Evolutionary conservation across 2,797 vertebrate genomes (phyloP).

Genomic region (Acanthiza pusilla): DNA sequence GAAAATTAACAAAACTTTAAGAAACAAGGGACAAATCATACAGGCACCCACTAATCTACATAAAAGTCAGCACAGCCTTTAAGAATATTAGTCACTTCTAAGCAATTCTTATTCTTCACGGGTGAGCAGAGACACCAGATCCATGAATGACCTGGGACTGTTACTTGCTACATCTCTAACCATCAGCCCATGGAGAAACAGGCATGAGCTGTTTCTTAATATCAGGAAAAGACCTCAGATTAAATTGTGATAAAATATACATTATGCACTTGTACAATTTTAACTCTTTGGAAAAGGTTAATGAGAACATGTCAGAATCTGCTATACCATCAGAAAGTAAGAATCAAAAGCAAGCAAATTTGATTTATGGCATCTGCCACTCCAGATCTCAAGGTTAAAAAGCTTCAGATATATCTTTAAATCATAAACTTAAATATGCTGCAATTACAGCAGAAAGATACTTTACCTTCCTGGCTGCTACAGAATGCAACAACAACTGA

Average conservation of each 20-base stretch:
- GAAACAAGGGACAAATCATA: not conserved
- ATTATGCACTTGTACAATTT: conserved; percentile 55
- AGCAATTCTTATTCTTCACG: conserved; percentile 47
- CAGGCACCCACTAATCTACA: not conserved
- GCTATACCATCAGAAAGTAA: conserved; percentile 53
- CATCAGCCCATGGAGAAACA: conserved; percentile 52
- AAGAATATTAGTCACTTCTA: conserved; percentile 35
- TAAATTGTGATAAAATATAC: conserved; percentile 65
- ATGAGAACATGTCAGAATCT: conserved; percentile 66
- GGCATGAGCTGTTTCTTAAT: conserved; percentile 58
- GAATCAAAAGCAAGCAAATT: conserved; percentile 51
- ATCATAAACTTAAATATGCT: conserved; percentile 43
- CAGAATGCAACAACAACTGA: conserved; percentile 49
- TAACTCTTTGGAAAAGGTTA: conserved; percentile 66
- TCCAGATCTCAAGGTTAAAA: conserved; percentile 65
- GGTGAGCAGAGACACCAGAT: conserved; percentile 39
- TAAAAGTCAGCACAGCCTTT: not conserved
- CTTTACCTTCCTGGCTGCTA: conserved; percentile 55
- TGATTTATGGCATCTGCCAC: conserved; percentile 61
- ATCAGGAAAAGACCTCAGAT: conserved; percentile 42
- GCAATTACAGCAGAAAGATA: conserved; percentile 35
- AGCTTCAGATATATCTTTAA: conserved; percentile 58
- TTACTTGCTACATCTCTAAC: conserved; percentile 59
- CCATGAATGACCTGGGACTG: conserved; percentile 48
- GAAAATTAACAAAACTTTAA: not conserved